Evolutionary conservation across 2,113 vertebrate species (phyloP).

Genomic region (Sorex araneus): DNA sequence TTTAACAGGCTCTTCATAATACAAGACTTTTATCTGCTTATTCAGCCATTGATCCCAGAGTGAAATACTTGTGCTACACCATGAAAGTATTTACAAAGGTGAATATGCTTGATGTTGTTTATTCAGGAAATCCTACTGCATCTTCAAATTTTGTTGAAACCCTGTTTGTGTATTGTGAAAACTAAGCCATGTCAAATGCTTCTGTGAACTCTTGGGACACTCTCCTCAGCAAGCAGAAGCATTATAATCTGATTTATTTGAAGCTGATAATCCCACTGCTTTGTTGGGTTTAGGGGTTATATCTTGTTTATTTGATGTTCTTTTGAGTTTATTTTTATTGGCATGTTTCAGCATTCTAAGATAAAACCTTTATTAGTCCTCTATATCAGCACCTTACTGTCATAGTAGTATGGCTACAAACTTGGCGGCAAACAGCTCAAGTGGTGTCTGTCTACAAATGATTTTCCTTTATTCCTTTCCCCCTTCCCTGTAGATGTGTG

Average conservation of each 20-base stretch:
- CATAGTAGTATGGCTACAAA: not conserved
- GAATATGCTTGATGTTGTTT: slow-evolving; percentile 11
- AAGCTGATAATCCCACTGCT: not conserved
- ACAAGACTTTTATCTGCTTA: slow-evolving; percentile 94
- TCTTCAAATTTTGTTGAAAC: slow-evolving; percentile 51
- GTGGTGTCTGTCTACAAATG: not conserved
- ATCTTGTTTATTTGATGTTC: not conserved
- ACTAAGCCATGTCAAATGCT: not conserved
- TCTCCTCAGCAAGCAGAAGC: not conserved
- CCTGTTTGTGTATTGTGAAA: not conserved
- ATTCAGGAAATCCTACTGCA: not conserved
- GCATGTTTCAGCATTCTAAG: slow-evolving; percentile 43
- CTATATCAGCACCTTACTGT: not conserved
- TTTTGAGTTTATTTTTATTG: slow-evolving; percentile 33
- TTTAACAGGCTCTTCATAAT: slow-evolving; percentile 95
- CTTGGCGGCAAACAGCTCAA: not conserved
- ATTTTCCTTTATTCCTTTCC: not conserved
- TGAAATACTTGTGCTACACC: slow-evolving; percentile 95
- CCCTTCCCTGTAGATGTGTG: slow-evolving; percentile 92
- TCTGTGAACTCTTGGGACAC: slow-evolving; percentile 21
- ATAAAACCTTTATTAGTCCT: not conserved
- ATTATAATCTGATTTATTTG: not conserved
- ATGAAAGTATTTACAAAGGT: slow-evolving; percentile 99
- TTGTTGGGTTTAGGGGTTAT: not conserved
- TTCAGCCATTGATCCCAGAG: slow-evolving; percentile 94